Evolutionary conservation across 1,140 invertebrate genomes (phyloP), one percentile per base, ranked within the genome.

Genomic region (Berghia stephanieae): DNA sequence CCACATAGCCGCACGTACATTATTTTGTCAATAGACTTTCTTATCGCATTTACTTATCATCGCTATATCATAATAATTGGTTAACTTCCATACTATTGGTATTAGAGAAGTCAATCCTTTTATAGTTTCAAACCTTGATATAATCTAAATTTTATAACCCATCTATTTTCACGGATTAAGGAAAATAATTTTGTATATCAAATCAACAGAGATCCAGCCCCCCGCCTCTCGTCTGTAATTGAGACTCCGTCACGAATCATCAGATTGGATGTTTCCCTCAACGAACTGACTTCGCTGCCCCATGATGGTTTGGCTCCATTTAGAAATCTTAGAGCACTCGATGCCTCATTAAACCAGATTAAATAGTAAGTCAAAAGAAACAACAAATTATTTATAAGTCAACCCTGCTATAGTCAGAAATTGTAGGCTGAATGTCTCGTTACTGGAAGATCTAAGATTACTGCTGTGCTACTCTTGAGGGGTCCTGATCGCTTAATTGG

Each of bases 341-440:
- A 88, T 82, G 86, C 86, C 55, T 88, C 87, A 31, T 70, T 88
- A 21, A 88, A 88, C 77, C 85, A 83, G 80, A 83, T 88, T 18
- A 83, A 77, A 76, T 83, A 83, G 87, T 88, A 83, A 79, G 83
- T 68, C 10, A n/a, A 18, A 24, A 42, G 36, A 55, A 31, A 40
- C 38, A 31, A 36, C 10, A 10, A 6, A 55, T 8, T 68, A 38
- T 67, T 34, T 43, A 40, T 21, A 40, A 43, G 31, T 10, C 27
- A 43, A n/a, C 27, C 18, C 13, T 10, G 18, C 10, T 66, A 16
- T 31, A 13, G 27, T 27, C 27, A 66, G 13, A 66, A 16, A 31
- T 13, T 31, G 13, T 27, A 16, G 18, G 27, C 27, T 34, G 21
- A 34, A 36, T 6, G 21, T 8, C 13, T 66, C 10, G 60, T 10